Conservation (phyloP, 2,888 invertebrate species). For the Habroteleia sp. region DNA sequence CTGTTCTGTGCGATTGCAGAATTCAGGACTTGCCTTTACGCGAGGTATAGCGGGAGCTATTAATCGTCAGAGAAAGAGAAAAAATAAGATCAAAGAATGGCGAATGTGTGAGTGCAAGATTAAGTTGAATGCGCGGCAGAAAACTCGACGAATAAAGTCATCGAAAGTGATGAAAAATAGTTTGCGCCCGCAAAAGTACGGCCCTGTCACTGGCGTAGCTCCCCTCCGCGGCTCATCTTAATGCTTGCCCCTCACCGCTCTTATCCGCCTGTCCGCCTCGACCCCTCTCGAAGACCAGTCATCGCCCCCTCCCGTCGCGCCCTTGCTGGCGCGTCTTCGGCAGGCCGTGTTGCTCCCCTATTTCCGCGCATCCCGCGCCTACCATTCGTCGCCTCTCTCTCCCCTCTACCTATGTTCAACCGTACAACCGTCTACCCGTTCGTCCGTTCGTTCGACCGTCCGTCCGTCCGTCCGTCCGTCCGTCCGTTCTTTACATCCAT, state of each 20-base stretch:
- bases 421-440: constrained; percentile 6
- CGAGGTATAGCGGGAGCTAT: too few relatives aligned
- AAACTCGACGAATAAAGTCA: constrained; percentile 23
- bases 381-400: too few relatives aligned
- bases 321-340: constrained; percentile 40
- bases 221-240: constrained; percentile 67
- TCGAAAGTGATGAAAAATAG: constrained; percentile 31
- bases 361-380: too few relatives aligned
- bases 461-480: constrained; percentile 68
- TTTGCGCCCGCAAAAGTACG: constrained; percentile 63
- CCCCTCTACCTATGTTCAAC: too few relatives aligned
- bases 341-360: too few relatives aligned
- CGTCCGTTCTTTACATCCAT: constrained; percentile 73
- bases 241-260: constrained; percentile 64
- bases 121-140: too few relatives aligned
- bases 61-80: too few relatives aligned
- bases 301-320: constrained; percentile 56
- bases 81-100: background rate
- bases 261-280: constrained; percentile 57
- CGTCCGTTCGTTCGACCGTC: constrained; percentile 23
- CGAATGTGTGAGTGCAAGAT: too few relatives aligned
- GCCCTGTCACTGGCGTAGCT: constrained; percentile 74
- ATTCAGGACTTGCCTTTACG: too few relatives aligned
- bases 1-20: too few relatives aligned
- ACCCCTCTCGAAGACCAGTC: constrained; percentile 43